phyloP scores from a whole-genome alignment of 2,888 invertebrate genomes.

The Choreutis nemorana region DNA sequence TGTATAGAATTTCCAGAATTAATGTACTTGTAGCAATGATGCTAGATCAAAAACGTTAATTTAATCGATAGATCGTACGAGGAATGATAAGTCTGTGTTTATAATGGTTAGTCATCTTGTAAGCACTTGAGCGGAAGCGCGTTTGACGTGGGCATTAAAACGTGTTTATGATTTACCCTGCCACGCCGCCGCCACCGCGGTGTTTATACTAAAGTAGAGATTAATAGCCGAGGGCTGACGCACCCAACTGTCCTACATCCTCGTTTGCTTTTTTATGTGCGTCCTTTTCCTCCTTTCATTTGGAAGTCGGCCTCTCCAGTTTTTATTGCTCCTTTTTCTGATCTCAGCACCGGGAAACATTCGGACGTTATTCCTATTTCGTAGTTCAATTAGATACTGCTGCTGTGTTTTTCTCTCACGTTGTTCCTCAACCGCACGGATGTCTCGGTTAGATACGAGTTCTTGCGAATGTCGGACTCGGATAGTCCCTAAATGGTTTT shows the following conservation, averaged over 20 bases:
- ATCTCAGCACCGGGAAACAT: conserved; percentile 13
- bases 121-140: conserved; percentile 25
- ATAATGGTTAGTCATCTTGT: no score
- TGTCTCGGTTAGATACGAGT: no score
- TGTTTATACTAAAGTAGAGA: conserved; percentile 58
- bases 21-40: no score
- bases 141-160: conserved; percentile 28
- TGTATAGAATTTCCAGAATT: no score
- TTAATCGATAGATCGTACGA: no score
- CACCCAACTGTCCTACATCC: conserved; percentile 33
- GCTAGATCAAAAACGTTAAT: no score
- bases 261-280: conserved; percentile 41
- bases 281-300: conserved; percentile 45
- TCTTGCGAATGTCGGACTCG: no score
- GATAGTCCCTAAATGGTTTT: no score
- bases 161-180: conserved; percentile 53
- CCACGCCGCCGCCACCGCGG: conserved; percentile 35
- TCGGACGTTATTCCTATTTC: conserved; percentile 9
- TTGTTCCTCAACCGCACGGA: no score
- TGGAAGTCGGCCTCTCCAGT: conserved; percentile 30
- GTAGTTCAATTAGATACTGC: no score
- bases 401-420: no score
- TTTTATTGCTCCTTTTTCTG: conserved; percentile 42
- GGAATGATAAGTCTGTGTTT: no score
- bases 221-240: conserved; percentile 40